These are phyloP conservation scores for Vulpes lagopus DNA, from an alignment of 2,113 vertebrate genomes.

Conservation along the genomic window DNA sequence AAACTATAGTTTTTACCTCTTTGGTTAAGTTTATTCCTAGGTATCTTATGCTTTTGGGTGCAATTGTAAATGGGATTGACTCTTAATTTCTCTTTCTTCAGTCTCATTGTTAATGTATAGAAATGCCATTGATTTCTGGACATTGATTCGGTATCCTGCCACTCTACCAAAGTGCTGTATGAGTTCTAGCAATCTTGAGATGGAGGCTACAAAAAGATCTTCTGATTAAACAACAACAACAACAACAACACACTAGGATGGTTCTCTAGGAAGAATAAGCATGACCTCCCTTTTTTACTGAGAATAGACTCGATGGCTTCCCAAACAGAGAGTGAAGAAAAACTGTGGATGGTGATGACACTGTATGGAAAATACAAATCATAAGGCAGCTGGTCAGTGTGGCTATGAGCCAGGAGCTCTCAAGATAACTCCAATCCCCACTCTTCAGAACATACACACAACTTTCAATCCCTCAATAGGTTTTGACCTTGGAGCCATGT, in stretches of 20 bases:
- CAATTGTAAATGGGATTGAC: too few relatives aligned
- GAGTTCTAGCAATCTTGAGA: too few relatives aligned
- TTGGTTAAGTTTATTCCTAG: too few relatives aligned
- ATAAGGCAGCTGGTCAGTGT: too few relatives aligned
- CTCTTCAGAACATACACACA: fast-evolving
- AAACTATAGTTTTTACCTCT: too few relatives aligned
- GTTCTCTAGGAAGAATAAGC: neutral
- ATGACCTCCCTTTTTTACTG: neutral
- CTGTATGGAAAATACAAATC: neutral
- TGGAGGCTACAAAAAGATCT: neutral
- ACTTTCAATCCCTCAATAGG: neutral
- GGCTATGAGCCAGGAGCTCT: neutral
- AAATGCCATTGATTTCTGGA: too few relatives aligned
- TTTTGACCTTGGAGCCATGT: neutral
- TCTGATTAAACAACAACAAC: neutral
- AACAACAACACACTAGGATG: too few relatives aligned
- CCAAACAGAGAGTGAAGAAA: neutral
- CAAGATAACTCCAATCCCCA: neutral
- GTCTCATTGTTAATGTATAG: too few relatives aligned
- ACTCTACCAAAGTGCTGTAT: too few relatives aligned
- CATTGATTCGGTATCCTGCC: too few relatives aligned
- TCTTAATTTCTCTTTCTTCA: too few relatives aligned
- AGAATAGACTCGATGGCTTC: neutral
- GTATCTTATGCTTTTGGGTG: too few relatives aligned
- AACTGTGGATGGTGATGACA: neutral